phyloP scores from a whole-genome alignment of 2,888 invertebrate genomes.

The Calameuta filiformis region DNA sequence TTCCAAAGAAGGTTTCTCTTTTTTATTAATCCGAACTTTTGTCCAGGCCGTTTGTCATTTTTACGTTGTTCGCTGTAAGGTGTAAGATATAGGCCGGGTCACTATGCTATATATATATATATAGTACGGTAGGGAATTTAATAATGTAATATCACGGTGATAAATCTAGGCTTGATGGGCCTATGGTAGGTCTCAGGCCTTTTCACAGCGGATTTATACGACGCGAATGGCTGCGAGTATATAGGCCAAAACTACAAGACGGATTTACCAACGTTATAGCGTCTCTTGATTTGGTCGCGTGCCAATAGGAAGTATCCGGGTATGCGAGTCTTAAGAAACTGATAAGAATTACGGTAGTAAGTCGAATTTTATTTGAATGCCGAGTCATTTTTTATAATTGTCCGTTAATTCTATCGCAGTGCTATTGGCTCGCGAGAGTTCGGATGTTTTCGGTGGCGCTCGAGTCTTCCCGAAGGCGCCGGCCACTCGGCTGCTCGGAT shows the following conservation, averaged over 20 bases:
- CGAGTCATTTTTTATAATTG: background rate
- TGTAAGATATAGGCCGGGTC: background rate
- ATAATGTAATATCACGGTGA: background rate
- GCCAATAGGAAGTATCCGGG: background rate
- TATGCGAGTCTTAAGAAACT: background rate
- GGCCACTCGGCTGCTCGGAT: slow-evolving; percentile 49
- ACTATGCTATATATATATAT: background rate
- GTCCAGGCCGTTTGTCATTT: background rate
- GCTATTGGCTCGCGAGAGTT: background rate
- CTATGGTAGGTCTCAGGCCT: background rate
- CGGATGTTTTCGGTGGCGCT: slow-evolving; percentile 43
- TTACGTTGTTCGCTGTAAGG: background rate
- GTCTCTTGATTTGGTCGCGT: background rate
- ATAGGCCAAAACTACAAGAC: background rate
- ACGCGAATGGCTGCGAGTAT: background rate
- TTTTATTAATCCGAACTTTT: background rate
- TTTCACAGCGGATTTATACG: background rate
- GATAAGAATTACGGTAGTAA: background rate
- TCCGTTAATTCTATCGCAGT: background rate
- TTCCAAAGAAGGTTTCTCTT: background rate
- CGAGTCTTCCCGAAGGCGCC: slow-evolving; percentile 51
- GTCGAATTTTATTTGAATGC: background rate
- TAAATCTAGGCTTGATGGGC: background rate
- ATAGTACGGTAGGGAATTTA: background rate
- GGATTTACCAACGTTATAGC: background rate